Conservation (phyloP, 2,888 invertebrate species). For the Spatulosminthurus flaviceps region DNA sequence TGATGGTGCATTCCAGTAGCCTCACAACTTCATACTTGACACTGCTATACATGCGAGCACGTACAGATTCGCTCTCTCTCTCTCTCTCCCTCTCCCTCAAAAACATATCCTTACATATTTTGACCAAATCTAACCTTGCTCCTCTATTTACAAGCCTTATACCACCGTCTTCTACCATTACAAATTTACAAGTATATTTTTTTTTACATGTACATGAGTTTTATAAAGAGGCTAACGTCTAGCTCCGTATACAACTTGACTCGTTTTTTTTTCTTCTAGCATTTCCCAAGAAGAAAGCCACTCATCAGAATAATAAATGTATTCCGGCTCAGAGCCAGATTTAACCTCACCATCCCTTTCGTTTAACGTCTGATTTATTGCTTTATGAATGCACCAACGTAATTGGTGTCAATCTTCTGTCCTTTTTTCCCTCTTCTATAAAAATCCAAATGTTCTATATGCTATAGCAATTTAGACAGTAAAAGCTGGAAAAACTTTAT, state of each 20-base stretch:
- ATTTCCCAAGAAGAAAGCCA: neutral
- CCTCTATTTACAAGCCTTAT: neutral
- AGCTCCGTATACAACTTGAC: too few relatives aligned
- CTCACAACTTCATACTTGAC: constrained; percentile 7
- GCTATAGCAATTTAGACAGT: neutral
- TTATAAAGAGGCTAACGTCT: too few relatives aligned
- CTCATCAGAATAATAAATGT: neutral
- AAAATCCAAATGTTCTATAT: neutral
- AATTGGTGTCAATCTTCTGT: neutral
- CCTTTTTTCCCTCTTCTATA: neutral
- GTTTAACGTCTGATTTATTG: neutral
- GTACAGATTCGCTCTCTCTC: neutral
- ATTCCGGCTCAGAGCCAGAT: neutral
- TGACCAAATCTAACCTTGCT: neutral
- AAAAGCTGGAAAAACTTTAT: neutral
- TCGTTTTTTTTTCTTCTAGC: too few relatives aligned
- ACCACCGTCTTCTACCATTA: neutral
- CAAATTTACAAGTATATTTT: too few relatives aligned
- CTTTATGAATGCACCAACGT: neutral
- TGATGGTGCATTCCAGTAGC: constrained; percentile 49
- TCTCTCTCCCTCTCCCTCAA: neutral
- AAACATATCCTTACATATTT: neutral
- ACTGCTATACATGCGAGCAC: neutral
- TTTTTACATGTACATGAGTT: too few relatives aligned
- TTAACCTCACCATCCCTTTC: constrained; percentile 13